A percentile compares a stretch with the other conserved stretches of the same genome.
Conservation (phyloP, 1,140 invertebrate genomes). For the Cyrtorhinus lividipennis region DNA sequence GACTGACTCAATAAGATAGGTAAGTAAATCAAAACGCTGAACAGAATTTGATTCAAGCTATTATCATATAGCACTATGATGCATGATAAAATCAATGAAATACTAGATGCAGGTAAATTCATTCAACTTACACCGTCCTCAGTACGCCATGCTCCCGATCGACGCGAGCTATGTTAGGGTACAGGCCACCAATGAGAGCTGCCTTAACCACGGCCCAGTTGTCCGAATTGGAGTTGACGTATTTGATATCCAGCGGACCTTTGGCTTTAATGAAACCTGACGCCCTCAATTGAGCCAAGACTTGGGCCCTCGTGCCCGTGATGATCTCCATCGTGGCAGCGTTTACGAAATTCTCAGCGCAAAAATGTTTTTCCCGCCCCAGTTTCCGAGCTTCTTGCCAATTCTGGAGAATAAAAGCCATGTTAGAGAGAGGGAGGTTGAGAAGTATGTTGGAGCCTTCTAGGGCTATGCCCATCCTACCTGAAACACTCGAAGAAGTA, state of each 20-base stretch:
- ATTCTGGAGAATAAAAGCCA: slow-evolving; percentile 28
- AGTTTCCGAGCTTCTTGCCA: slow-evolving; percentile 51
- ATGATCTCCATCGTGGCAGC: slow-evolving; percentile 78
- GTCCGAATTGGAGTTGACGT: slow-evolving; percentile 70
- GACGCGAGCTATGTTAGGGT: slow-evolving; percentile 69
- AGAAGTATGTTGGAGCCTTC: no score
- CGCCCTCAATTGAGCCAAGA: slow-evolving; percentile 72
- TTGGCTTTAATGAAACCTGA: slow-evolving; percentile 61
- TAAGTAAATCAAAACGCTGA: no score
- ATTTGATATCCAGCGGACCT: slow-evolving; percentile 49
- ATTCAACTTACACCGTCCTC: slow-evolving; percentile 34
- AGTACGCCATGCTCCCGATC: slow-evolving; percentile 41
- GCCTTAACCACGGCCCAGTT: slow-evolving; percentile 89
- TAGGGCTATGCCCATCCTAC: no score
- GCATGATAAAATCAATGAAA: no score
- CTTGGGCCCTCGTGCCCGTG: slow-evolving; percentile 53
- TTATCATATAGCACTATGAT: no score
- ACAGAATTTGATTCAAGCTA: no score
- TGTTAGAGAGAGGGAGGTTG: not conserved
- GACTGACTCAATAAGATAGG: no score
- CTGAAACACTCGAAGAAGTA: slow-evolving; percentile 71
- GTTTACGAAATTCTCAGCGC: slow-evolving; percentile 64
- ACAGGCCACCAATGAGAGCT: slow-evolving; percentile 67
- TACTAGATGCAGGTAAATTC: no score
- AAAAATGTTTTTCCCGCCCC: slow-evolving; percentile 57